Evolutionary conservation across 2,888 invertebrate genomes (phyloP).

Genomic region (Metallyticus violacea): DNA sequence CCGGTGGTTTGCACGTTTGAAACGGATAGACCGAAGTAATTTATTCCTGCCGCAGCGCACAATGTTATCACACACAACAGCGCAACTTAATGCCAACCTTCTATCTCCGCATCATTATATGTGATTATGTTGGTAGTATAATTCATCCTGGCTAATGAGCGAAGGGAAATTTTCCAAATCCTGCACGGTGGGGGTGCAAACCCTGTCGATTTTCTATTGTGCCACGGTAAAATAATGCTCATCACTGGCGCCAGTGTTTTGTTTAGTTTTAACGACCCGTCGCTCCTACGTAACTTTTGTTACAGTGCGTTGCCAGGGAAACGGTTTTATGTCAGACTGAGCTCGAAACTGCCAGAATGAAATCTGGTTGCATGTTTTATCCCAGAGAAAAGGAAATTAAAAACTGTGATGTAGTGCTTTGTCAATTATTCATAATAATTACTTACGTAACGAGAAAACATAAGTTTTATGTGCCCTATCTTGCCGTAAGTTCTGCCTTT

Average conservation of each 20-base stretch:
- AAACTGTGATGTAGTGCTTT: neutral
- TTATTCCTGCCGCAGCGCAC: too few species aligned
- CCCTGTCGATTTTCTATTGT: neutral
- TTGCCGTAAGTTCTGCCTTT: too few species aligned
- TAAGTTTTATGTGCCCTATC: too few species aligned
- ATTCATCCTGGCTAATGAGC: neutral
- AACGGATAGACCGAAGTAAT: too few species aligned
- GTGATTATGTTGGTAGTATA: neutral
- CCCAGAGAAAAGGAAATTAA: too few species aligned
- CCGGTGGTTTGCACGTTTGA: too few species aligned
- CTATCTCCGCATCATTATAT: neutral
- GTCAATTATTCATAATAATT: too few species aligned
- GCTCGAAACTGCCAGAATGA: neutral
- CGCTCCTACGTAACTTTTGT: neutral
- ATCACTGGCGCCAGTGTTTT: neutral
- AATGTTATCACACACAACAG: too few species aligned
- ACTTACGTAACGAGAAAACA: too few species aligned
- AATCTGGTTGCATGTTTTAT: too few species aligned
- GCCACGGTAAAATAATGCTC: too few species aligned
- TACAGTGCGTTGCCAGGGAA: neutral
- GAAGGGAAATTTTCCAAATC: neutral
- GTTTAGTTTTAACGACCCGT: neutral
- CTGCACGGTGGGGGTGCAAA: neutral
- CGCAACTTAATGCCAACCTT: too few species aligned
- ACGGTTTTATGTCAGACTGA: neutral